Evolutionary conservation across 2,797 vertebrate genomes (phyloP).

Genomic region (Dicrostonyx torquatus): DNA sequence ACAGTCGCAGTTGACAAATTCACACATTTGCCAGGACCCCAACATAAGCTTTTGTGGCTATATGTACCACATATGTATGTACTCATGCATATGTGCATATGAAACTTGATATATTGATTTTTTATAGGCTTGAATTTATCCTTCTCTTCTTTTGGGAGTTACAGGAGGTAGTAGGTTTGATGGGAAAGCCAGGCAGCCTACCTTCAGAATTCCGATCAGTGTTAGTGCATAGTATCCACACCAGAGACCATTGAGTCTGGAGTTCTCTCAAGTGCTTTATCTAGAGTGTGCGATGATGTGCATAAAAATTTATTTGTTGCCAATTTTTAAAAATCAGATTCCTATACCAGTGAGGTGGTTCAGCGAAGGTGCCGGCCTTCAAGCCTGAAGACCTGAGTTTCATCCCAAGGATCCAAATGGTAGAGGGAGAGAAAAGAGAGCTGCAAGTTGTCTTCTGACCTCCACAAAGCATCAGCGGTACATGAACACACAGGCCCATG

Average conservation of each 20-base stretch:
- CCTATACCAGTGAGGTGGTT: neutral
- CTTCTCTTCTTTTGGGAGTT: neutral
- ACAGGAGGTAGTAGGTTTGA: neutral
- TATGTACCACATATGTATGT: neutral
- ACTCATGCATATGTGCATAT: fast-evolving
- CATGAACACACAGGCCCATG: neutral
- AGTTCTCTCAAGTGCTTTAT: neutral
- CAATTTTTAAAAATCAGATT: neutral
- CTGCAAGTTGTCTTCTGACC: neutral
- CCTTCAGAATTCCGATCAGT: neutral
- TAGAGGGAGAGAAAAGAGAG: neutral
- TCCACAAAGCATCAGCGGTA: neutral
- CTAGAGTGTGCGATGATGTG: neutral
- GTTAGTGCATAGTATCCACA: neutral
- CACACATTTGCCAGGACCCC: neutral
- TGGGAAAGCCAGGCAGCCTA: neutral
- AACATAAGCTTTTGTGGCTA: neutral
- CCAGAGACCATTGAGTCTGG: neutral
- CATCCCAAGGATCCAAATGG: neutral
- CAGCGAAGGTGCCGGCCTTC: neutral
- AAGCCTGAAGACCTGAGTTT: neutral
- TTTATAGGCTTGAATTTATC: neutral
- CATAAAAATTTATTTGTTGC: neutral
- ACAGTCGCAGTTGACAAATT: neutral
- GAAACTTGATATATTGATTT: neutral